Conservation (phyloP, 2,797 vertebrate genomes). For the Podarcis lilfordi region DNA sequence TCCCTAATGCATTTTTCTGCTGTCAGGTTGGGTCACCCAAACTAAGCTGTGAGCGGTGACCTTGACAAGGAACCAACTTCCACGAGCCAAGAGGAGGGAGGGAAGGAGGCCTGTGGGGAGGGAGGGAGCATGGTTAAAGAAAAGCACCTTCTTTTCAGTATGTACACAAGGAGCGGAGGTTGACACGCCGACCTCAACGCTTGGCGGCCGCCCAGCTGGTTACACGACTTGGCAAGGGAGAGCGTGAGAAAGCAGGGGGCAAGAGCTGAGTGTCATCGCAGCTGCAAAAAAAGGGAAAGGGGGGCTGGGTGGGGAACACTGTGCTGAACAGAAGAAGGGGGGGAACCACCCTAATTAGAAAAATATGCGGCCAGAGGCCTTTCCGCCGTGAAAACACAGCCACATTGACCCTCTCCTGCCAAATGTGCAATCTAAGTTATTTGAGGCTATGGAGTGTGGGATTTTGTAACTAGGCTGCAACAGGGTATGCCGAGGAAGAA, state of each 20-base stretch:
- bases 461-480: conserved; percentile 73
- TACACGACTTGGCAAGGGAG: conserved; percentile 82
- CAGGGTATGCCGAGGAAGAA: conserved; percentile 54
- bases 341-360: conserved; percentile 84
- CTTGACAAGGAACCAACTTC: conserved; percentile 68
- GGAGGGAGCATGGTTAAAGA: not conserved
- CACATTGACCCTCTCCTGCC: conserved; percentile 79
- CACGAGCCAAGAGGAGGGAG: conserved; percentile 13
- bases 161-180: conserved; percentile 80
- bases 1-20: conserved; percentile 51
- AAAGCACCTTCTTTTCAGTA: conserved; percentile 62
- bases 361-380: conserved; percentile 89
- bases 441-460: conserved; percentile 77
- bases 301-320: conserved; percentile 77
- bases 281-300: conserved; percentile 78
- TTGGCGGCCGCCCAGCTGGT: conserved; percentile 85
- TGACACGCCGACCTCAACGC: conserved; percentile 80
- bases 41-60: conserved; percentile 68
- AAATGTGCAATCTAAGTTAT: conserved; percentile 72
- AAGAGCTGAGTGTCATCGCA: conserved; percentile 93
- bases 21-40: conserved; percentile 45
- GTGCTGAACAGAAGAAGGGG: conserved; percentile 86
- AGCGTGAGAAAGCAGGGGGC: conserved; percentile 94
- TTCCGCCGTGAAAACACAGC: conserved; percentile 86
- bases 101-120: not conserved